phyloP scores from a whole-genome alignment of 2,797 vertebrate genomes.

The Gephyroberyx darwinii region DNA sequence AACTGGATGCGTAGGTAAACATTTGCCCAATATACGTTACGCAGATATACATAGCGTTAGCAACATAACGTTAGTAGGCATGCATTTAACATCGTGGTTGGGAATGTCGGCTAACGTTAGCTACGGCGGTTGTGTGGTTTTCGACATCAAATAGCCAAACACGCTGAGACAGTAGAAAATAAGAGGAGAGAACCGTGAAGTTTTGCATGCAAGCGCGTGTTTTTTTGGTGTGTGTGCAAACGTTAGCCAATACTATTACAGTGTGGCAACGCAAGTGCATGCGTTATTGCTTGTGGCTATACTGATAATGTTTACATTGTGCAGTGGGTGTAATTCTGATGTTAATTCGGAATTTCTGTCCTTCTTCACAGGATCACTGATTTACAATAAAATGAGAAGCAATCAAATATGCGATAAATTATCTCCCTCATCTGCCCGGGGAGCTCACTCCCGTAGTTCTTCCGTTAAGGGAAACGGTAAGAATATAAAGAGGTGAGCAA shows the following conservation, averaged over 20 bases:
- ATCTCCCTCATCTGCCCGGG: conserved; percentile 62
- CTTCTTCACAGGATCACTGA: conserved; percentile 63
- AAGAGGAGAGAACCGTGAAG: conserved; percentile 55
- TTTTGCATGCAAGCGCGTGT: conserved; percentile 63
- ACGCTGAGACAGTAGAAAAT: conserved; percentile 49
- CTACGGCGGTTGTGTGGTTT: conserved; percentile 40
- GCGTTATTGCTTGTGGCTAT: conserved; percentile 55
- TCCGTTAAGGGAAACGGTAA: conserved; percentile 76
- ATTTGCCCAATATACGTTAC: conserved; percentile 53
- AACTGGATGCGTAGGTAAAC: conserved; percentile 81
- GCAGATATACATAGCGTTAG: conserved; percentile 45
- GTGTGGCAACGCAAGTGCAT: conserved; percentile 51
- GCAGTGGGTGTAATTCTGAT: conserved; percentile 37
- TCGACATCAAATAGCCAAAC: conserved; percentile 51
- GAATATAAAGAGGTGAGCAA: conserved; percentile 72
- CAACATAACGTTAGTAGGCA: conserved; percentile 30
- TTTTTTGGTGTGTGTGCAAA: conserved; percentile 35
- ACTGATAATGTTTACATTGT: conserved; percentile 71
- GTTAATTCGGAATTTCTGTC: conserved; percentile 52
- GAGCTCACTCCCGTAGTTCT: conserved; percentile 47
- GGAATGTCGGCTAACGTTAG: conserved; percentile 69
- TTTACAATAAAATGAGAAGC: conserved; percentile 72
- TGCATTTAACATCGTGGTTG: conserved; percentile 30
- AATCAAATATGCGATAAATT: conserved; percentile 56
- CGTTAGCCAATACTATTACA: conserved; percentile 53